phyloP scores from a whole-genome alignment of 2,113 vertebrate species.

The Dicentrarchus labrax region DNA sequence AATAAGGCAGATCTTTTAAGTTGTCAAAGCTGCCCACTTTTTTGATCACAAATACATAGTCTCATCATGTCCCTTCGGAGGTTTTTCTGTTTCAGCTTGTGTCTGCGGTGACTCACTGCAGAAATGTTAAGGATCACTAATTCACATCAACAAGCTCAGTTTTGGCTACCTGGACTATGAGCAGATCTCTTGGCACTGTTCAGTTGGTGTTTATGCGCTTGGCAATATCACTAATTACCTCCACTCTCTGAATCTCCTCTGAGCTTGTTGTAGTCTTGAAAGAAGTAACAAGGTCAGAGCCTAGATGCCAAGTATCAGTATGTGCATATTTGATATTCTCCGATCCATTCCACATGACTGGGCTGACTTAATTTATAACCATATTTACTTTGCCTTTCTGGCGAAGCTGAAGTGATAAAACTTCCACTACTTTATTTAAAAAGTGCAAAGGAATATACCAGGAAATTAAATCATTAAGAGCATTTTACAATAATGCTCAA shows the following conservation, averaged over 20 bases:
- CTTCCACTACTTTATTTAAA: neutral
- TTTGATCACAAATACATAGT: neutral
- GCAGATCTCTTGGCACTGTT: constrained; percentile 4
- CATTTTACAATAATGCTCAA: neutral
- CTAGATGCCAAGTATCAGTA: constrained; percentile 10
- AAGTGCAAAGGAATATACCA: constrained; percentile 14
- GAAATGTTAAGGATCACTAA: constrained; percentile 10
- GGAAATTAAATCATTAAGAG: constrained; percentile 19
- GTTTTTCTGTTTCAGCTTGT: neutral
- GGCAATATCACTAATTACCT: constrained; percentile 2
- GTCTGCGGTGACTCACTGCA: neutral
- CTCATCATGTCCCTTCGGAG: neutral
- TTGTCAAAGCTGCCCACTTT: neutral
- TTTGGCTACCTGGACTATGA: constrained; percentile 18
- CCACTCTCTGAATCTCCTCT: constrained; percentile 15
- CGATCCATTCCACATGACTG: constrained; percentile 58
- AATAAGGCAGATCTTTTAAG: neutral
- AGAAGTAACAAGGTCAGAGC: constrained; percentile 7
- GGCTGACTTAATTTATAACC: constrained; percentile 17
- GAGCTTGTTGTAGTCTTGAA: constrained; percentile 6
- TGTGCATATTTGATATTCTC: constrained; percentile 16
- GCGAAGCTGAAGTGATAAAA: neutral
- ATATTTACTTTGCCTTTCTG: neutral
- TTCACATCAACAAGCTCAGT: constrained; percentile 9
- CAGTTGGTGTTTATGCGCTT: neutral